Conservation (phyloP, 2,888 invertebrate genomes). For the Latrodectus hesperus region DNA sequence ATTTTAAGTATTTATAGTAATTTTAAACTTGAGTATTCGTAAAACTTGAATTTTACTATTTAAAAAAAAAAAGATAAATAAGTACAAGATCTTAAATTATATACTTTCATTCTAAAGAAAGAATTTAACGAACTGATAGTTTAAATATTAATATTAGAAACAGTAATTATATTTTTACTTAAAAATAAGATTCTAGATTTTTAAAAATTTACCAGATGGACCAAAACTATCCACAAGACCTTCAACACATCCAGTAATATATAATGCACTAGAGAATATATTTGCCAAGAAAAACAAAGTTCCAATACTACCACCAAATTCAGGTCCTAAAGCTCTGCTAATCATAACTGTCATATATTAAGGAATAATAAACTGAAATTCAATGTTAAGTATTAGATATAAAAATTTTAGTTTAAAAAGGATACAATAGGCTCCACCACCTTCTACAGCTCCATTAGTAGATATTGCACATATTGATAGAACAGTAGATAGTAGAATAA, state of each 20-base stretch:
- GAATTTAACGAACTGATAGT: too few relatives aligned
- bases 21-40: too few relatives aligned
- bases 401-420: conserved; percentile 71
- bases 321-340: conserved; percentile 96
- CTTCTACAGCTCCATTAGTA: conserved; percentile 99
- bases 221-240: conserved; percentile 83
- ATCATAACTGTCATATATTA: conserved; percentile 89
- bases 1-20: too few relatives aligned
- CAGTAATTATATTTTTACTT: too few relatives aligned
- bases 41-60: too few relatives aligned
- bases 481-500: conserved; percentile 95
- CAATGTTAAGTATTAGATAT: conserved; percentile 16
- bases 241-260: conserved; percentile 96
- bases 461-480: conserved; percentile 98
- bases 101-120: too few relatives aligned
- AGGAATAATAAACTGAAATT: conserved; percentile 18
- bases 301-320: conserved; percentile 99
- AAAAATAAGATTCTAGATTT: too few relatives aligned
- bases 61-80: too few relatives aligned
- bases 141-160: too few relatives aligned
- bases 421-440: conserved; percentile 99
- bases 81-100: too few relatives aligned
- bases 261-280: conserved; percentile 96
- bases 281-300: conserved; percentile 98
- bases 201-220: conserved; percentile 74